These are phyloP conservation scores for Craniophora ligustri DNA, from an alignment of 2,888 invertebrate genomes.

Conservation along the genomic window DNA sequence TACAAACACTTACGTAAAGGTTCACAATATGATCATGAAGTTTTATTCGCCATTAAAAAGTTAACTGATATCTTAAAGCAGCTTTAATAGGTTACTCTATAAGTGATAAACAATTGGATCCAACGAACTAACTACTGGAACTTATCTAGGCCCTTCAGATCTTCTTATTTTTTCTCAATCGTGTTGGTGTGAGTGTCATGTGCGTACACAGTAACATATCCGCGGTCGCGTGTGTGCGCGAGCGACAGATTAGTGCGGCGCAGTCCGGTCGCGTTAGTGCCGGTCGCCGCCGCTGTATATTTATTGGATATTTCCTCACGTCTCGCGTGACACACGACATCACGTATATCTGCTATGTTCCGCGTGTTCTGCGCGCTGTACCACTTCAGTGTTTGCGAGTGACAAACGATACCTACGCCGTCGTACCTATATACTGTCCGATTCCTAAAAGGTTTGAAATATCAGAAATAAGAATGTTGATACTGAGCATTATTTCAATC, in stretches of 20 bases:
- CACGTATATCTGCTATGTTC: slow-evolving; percentile 16
- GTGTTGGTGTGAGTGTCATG: slow-evolving; percentile 2
- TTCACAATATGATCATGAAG: too few relatives aligned
- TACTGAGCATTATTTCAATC: too few relatives aligned
- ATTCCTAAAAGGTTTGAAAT: neutral
- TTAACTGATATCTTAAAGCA: too few relatives aligned
- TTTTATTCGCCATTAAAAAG: too few relatives aligned
- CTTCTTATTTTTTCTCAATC: too few relatives aligned
- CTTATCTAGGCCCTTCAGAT: too few relatives aligned
- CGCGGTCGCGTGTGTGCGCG: slow-evolving; percentile 3
- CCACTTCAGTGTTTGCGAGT: neutral
- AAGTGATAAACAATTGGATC: too few relatives aligned
- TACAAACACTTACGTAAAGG: too few relatives aligned
- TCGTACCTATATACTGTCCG: neutral
- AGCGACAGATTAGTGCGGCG: slow-evolving; percentile 31
- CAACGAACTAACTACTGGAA: too few relatives aligned
- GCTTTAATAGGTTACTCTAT: too few relatives aligned
- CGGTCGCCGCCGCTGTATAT: slow-evolving; percentile 38
- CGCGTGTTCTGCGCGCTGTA: slow-evolving; percentile 9
- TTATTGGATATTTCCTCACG: slow-evolving; percentile 43
- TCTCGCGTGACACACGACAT: slow-evolving; percentile 13
- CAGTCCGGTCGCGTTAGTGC: slow-evolving; percentile 35
- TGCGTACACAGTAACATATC: too few relatives aligned
- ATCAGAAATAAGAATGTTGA: too few relatives aligned
- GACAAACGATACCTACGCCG: neutral